Conservation (phyloP, 2,797 vertebrate species). For the Poeciliopsis infans region DNA sequence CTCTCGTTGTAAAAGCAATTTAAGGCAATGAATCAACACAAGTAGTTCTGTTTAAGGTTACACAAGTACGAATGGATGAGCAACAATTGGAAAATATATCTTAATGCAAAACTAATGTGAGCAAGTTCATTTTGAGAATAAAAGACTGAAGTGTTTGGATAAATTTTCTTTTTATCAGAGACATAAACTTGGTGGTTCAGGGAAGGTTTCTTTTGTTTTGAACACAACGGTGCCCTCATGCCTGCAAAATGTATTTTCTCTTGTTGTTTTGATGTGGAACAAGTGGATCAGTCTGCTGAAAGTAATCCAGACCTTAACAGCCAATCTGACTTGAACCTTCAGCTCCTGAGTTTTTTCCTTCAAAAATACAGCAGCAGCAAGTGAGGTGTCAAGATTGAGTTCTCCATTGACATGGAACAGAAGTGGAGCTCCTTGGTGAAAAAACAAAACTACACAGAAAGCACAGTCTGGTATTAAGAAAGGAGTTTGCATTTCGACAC, state of each 20-base stretch:
- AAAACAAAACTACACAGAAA: constrained; percentile 51
- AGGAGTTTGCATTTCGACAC: constrained; percentile 30
- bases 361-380: not conserved
- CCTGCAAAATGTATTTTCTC: not conserved
- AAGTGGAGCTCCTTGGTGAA: constrained; percentile 31
- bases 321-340: constrained; percentile 11
- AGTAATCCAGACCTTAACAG: not conserved
- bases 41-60: not conserved
- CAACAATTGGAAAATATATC: not conserved
- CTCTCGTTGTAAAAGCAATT: not conserved
- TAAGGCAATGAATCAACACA: not conserved
- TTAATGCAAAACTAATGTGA: not conserved
- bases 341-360: constrained; percentile 4
- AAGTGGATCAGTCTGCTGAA: not conserved
- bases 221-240: not conserved
- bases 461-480: constrained; percentile 50
- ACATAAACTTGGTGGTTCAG: not conserved
- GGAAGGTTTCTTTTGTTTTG: not conserved
- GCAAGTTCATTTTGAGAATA: not conserved
- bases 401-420: constrained; percentile 17
- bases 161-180: not conserved
- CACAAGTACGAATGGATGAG: not conserved
- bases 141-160: not conserved
- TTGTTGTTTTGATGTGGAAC: not conserved
- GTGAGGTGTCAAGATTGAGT: constrained; percentile 25